A percentile compares a stretch with the other conserved stretches of the same genome.
These are phyloP conservation scores for Camponotus floridanus DNA, from an alignment of 1,140 invertebrate genomes.

Conservation along the genomic window DNA sequence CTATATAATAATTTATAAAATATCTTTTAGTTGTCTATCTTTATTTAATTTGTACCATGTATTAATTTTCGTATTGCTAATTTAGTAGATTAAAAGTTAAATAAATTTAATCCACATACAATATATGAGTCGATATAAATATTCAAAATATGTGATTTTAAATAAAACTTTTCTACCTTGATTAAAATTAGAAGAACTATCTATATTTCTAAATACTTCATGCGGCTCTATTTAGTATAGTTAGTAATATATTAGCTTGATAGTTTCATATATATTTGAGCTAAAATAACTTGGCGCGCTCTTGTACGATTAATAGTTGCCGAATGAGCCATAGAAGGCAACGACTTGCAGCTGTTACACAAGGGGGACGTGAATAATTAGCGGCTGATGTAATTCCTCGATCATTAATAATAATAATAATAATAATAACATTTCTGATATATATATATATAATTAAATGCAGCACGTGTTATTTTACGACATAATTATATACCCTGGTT, in stretches of 20 bases:
- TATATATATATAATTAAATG: constrained; percentile 56
- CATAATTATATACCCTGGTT: not conserved
- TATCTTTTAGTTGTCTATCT: not conserved
- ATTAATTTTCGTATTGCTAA: not conserved
- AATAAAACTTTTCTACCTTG: not conserved
- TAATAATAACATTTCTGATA: constrained; percentile 66
- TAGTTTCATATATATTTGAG: constrained; percentile 68
- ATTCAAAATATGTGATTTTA: not conserved
- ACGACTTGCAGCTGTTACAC: constrained; percentile 75
- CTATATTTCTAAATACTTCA: constrained; percentile 50
- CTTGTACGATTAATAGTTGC: constrained; percentile 71
- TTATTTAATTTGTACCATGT: not conserved
- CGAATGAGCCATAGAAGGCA: constrained; percentile 75
- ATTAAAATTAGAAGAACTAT: constrained; percentile 41
- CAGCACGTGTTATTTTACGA: constrained; percentile 23
- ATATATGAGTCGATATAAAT: not conserved
- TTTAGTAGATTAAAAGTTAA: not conserved
- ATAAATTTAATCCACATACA: not conserved
- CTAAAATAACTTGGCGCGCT: constrained; percentile 60
- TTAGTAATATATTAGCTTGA: constrained; percentile 66
- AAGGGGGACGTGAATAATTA: constrained; percentile 72
- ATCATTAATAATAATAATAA: constrained; percentile 75
- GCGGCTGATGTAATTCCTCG: constrained; percentile 69
- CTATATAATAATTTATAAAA: not conserved
- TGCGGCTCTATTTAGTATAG: constrained; percentile 33